A percentile compares a stretch with the other conserved stretches of the same genome.
Conservation (phyloP, 2,797 vertebrate genomes). For the Pangasius sanitwongsei region DNA sequence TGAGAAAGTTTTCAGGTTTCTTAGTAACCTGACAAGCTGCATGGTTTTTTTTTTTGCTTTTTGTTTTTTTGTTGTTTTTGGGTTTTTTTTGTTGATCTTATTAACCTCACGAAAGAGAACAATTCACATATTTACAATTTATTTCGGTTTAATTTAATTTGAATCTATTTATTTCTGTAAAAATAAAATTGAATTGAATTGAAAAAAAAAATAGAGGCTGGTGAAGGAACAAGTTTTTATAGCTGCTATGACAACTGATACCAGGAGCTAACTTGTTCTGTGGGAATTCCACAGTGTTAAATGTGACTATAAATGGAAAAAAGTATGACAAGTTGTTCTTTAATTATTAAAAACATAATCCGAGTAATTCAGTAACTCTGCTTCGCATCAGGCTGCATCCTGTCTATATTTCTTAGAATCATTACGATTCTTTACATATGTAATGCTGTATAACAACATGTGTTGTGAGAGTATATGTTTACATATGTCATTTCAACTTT, state of each 20-base stretch:
- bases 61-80: too few species aligned
- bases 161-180: too few species aligned
- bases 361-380: not conserved
- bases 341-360: not conserved
- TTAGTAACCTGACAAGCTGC: not conserved
- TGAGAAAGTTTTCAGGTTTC: not conserved
- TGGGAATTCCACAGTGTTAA: not conserved
- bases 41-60: not conserved
- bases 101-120: not conserved
- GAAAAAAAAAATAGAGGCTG: not conserved
- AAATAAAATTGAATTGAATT: too few species aligned
- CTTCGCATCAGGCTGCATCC: not conserved
- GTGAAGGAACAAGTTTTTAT: not conserved
- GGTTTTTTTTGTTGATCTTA: too few species aligned
- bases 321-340: not conserved
- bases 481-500: not conserved
- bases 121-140: too few species aligned
- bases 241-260: not conserved
- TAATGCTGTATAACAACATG: not conserved
- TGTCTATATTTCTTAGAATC: not conserved
- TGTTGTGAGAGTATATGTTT: too few species aligned
- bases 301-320: not conserved
- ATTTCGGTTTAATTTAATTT: too few species aligned
- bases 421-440: not conserved
- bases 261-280: not conserved